phyloP scores from a whole-genome alignment of 2,888 invertebrate species.

The Sarcophaga carnaria region DNA sequence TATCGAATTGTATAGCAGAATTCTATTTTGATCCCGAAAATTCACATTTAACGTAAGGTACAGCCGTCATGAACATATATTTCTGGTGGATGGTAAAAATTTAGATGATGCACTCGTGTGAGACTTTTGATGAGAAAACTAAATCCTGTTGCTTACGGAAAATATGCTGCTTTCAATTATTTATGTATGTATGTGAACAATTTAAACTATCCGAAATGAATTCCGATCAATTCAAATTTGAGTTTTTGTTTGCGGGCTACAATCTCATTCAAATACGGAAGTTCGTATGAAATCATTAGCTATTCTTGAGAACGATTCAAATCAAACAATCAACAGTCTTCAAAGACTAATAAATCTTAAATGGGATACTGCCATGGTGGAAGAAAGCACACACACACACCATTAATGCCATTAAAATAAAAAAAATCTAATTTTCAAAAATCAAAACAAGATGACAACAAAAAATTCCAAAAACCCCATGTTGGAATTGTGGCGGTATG shows the following conservation, averaged over 20 bases:
- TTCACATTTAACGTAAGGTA: slow-evolving; percentile 37
- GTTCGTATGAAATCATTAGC: slow-evolving; percentile 5
- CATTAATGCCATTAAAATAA: not conserved
- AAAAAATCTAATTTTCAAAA: slow-evolving; percentile 3
- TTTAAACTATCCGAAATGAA: slow-evolving; percentile 27
- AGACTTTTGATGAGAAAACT: slow-evolving; percentile 41
- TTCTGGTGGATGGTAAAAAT: slow-evolving; percentile 22
- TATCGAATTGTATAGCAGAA: slow-evolving; percentile 20
- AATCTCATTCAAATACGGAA: slow-evolving; percentile 21
- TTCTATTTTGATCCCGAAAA: not conserved
- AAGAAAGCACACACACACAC: not conserved
- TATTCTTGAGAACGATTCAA: slow-evolving; percentile 7
- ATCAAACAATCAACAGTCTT: slow-evolving; percentile 4
- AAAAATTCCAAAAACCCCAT: slow-evolving; percentile 23
- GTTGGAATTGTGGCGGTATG: slow-evolving; percentile 27
- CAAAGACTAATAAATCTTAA: not conserved
- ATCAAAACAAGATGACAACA: not conserved
- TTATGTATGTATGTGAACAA: slow-evolving; percentile 24
- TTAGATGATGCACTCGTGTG: slow-evolving; percentile 32
- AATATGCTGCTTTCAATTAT: slow-evolving; percentile 6
- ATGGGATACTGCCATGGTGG: not conserved
- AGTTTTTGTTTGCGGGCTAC: slow-evolving; percentile 14
- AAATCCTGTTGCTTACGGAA: slow-evolving; percentile 32
- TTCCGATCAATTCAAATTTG: slow-evolving; percentile 13
- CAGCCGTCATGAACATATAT: slow-evolving; percentile 29